Base-by-base conservation (phyloP, 1,140 invertebrate genomes). In the Caenorhabditis remanei region DNA sequence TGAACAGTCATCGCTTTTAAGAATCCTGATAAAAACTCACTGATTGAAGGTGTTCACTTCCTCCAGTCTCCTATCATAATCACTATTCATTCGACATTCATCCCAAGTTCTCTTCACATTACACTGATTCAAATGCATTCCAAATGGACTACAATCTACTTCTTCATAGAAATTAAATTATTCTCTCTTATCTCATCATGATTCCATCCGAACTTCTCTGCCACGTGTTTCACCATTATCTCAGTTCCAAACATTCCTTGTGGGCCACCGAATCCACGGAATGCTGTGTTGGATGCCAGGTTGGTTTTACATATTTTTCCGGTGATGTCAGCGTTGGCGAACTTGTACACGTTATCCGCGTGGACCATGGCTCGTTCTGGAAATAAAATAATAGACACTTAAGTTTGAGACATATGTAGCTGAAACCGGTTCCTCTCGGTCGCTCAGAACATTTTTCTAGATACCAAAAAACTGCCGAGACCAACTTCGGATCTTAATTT, bases 111-210 rank as follows among this genome's bases (percentile, higher is more conserved):
- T 94, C 85, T 94, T 91, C 11, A 97, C 89, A 3, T 96, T 97
- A 90, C 96, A 97, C 88, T 96, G 93, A 2, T 94, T 93, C 61
- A 98, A 92, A 84, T 92, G 90, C 93, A 97, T 96, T 89, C 95
- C 95, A 90, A 95, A 97, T 91, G 96, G 96, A 0, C 96, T 97
- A 13, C 91, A 88, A 84, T 96, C 95, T 40, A 95, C 96, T 92
- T 96, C 95, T 91, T 95, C 94, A 91, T 96, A 97, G 84, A 98
- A 94, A 93, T 98, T 98, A 98, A 94, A 93, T 98, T 98, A 50
- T 95, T 91, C 89, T 94, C 93, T 84, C 95, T 93, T 43, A 96
- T 88, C 94, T 94, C 91, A 11, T 94, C 92, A 14, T 94, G 90
- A 91, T 95, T 94, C 79, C 95, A 94, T 1, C 94, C 94, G 19